phyloP scores from a whole-genome alignment of 2,888 invertebrate genomes.

The Crocallis elinguaria region DNA sequence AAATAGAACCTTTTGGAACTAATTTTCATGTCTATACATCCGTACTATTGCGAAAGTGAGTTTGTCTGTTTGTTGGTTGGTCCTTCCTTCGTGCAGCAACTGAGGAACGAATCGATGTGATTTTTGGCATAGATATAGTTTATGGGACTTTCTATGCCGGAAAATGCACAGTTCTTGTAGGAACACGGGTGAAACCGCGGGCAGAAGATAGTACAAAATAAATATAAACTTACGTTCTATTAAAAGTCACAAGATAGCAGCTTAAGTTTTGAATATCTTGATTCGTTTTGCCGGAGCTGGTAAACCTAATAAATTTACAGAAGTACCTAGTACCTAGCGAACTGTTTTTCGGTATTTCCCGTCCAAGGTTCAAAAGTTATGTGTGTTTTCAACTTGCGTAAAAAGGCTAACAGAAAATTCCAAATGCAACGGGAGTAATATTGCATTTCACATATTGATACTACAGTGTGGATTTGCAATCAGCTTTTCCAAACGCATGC shows the following conservation, averaged over 20 bases:
- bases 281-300: conserved; percentile 19
- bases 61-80: too few species aligned
- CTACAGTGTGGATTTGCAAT: conserved; percentile 26
- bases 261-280: neutral
- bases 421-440: conserved; percentile 42
- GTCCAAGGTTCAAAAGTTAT: conserved; percentile 32
- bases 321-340: conserved; percentile 6
- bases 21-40: too few species aligned
- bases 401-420: conserved; percentile 42
- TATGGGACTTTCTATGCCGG: too few species aligned
- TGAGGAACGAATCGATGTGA: too few species aligned
- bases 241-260: neutral
- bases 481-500: conserved; percentile 22
- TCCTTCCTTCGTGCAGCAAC: too few species aligned
- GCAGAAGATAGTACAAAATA: too few species aligned
- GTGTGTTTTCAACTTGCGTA: conserved; percentile 38
- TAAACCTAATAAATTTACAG: conserved; percentile 39
- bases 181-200: too few species aligned
- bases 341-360: conserved; percentile 32
- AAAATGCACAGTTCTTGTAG: too few species aligned
- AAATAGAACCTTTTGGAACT: too few species aligned
- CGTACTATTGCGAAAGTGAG: too few species aligned
- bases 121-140: too few species aligned
- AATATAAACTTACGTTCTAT: too few species aligned
- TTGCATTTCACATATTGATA: conserved; percentile 26